These are phyloP conservation scores for Cercopithecus diana DNA, from an alignment of 2,797 vertebrate species.

Conservation along the genomic window DNA sequence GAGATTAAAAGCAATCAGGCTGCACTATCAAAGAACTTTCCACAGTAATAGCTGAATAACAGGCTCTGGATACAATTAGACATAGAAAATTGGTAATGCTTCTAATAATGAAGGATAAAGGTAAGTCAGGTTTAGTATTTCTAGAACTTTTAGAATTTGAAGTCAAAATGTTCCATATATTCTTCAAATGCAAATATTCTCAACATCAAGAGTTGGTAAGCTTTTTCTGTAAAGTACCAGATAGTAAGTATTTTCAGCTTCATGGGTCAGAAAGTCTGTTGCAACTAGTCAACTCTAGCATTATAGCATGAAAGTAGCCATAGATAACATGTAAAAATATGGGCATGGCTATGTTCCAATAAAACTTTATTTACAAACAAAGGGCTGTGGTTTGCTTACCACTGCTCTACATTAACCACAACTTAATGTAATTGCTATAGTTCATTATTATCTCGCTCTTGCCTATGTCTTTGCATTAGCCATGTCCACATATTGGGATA, in stretches of 20 bases:
- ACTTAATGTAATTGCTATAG: background rate
- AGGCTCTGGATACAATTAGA: slow-evolving; percentile 5
- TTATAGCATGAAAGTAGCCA: background rate
- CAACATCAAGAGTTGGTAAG: background rate
- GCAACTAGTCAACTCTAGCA: background rate
- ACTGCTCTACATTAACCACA: background rate
- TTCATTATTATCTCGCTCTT: slow-evolving; percentile 36
- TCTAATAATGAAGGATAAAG: slow-evolving; percentile 3
- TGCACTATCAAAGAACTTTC: background rate
- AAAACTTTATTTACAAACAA: slow-evolving; percentile 20
- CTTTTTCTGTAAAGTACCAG: slow-evolving; percentile 8
- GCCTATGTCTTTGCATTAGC: background rate
- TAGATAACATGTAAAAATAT: background rate
- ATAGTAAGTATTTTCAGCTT: slow-evolving; percentile 25
- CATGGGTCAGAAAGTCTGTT: background rate
- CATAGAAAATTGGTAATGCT: background rate
- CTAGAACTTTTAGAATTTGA: slow-evolving; percentile 36
- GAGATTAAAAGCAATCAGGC: slow-evolving; percentile 28
- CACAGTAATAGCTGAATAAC: background rate
- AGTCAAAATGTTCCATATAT: background rate
- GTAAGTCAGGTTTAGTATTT: background rate
- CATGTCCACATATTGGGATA: background rate
- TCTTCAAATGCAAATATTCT: slow-evolving; percentile 26
- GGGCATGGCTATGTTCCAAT: background rate
- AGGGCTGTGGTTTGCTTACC: background rate